A percentile compares a stretch with the other conserved stretches of the same genome.
These are phyloP conservation scores for Drosophila cardini DNA, from an alignment of 1,140 invertebrate genomes.

Conservation along the genomic window DNA sequence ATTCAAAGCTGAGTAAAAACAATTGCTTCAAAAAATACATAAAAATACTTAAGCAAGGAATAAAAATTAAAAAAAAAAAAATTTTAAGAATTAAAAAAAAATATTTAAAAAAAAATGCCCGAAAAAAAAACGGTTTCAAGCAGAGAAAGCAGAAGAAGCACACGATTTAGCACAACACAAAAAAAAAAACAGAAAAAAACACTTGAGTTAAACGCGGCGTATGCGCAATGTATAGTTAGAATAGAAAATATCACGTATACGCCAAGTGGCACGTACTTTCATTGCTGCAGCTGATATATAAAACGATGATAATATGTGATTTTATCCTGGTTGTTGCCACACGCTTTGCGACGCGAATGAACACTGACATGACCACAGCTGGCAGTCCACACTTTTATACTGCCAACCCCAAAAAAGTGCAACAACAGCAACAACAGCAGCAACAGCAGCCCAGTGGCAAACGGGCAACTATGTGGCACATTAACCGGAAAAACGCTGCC, in stretches of 20 bases:
- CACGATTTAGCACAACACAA: background rate
- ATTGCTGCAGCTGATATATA: slow-evolving; percentile 37
- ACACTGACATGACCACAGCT: slow-evolving; percentile 70
- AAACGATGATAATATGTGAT: background rate
- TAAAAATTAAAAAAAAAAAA: background rate
- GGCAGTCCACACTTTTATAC: slow-evolving; percentile 63
- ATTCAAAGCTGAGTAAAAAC: background rate
- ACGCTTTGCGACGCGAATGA: slow-evolving; percentile 54
- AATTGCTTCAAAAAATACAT: background rate
- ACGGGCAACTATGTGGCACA: slow-evolving; percentile 39
- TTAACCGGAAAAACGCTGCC: slow-evolving; percentile 54
- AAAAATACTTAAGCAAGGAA: background rate
- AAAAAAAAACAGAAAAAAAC: background rate
- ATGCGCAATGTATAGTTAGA: slow-evolving; percentile 22
- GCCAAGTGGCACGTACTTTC: slow-evolving; percentile 61
- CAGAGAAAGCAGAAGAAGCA: background rate
- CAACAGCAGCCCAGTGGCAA: slow-evolving; percentile 7
- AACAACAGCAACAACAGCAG: slow-evolving; percentile 33
- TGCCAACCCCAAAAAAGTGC: slow-evolving; percentile 11
- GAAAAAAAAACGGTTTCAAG: no score
- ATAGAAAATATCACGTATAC: slow-evolving; percentile 31
- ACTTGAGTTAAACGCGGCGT: slow-evolving; percentile 17
- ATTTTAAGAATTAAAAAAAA: background rate
- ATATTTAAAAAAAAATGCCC: background rate
- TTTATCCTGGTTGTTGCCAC: slow-evolving; percentile 27